Percentiles rank a stretch among this genome's conserved stretches.
These are phyloP conservation scores for Cantharis rufa DNA, from an alignment of 2,888 invertebrate genomes.

Conservation along the genomic window DNA sequence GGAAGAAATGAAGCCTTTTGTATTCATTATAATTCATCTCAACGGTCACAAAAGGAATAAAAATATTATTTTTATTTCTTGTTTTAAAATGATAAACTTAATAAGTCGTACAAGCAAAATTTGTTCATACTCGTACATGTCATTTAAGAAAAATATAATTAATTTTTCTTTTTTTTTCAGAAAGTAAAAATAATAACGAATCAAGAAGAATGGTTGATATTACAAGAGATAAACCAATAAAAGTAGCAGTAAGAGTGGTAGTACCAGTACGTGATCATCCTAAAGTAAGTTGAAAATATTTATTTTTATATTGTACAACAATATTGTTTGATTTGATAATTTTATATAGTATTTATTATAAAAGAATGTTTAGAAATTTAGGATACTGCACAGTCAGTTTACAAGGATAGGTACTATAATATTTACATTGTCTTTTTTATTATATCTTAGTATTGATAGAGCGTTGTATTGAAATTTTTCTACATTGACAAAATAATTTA, in stretches of 20 bases:
- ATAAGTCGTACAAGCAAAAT: background rate
- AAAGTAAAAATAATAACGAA: conserved; percentile 49
- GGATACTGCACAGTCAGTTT: background rate
- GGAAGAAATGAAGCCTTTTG: background rate
- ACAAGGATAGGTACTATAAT: background rate
- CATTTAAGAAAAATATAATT: background rate
- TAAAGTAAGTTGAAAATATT: conserved; percentile 63
- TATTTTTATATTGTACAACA: background rate
- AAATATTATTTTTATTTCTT: background rate
- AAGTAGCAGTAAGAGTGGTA: conserved; percentile 83
- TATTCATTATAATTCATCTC: background rate
- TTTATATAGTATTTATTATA: background rate
- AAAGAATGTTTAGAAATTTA: too few species aligned
- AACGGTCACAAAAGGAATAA: background rate
- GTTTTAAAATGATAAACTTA: background rate
- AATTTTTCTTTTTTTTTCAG: conserved; percentile 44
- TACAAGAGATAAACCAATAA: conserved; percentile 84
- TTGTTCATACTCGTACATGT: background rate
- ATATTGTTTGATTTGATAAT: background rate
- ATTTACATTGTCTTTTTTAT: too few species aligned
- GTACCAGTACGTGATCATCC: conserved; percentile 88
- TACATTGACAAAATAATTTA: too few species aligned
- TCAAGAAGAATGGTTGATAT: conserved; percentile 81
- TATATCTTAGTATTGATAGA: too few species aligned
- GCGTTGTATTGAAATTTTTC: too few species aligned